Evolutionary conservation across 2,888 invertebrate species (phyloP), one percentile per base, ranked within the genome.

Genomic region (Entomobrya proxima): DNA sequence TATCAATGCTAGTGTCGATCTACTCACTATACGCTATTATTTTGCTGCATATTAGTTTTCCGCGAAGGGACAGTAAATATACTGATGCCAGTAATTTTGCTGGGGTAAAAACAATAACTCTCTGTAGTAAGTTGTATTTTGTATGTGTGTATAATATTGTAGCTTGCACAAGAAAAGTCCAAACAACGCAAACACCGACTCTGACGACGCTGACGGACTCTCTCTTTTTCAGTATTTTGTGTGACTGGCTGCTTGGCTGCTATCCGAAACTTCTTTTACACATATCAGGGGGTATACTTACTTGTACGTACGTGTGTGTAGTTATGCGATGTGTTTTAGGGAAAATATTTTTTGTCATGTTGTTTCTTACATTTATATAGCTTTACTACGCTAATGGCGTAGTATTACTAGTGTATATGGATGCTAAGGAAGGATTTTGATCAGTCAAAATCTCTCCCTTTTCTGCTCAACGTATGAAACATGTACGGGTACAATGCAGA

Each of bases 181-280:
- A 79, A 67, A 69, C 40, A 72, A 74, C 81, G 74, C 58, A 81
- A 52, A 52, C 18, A 75, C 75, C 64, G 64, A 52, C 75, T 75
- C 32, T 13, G 18, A 75, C 47, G 40, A 50, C 74, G 69, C 72
- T 74, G 81, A 81, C 81, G 74, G 81, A 81, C 81, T 81, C 81
- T 74, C 80, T 75, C 81, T 77, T 40, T 77, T 77, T 58, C 74
- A 50, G 75, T 64, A 58, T 74, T 75, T 58, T 75, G 74, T 74
- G 75, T 75, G 75, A 74, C 74, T 82, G 75, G 75, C 82, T 82
- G 82, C 21, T 64, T 82, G 64, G 21, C 50, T 82, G 75, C n/a
- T 82, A 82, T 82, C 82, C 64, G 82, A 82, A 82, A 75, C 82
- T 64, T 44, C 82, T 82, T 82, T 82, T 82, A 69, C 52, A 75